A percentile compares a stretch with the other conserved stretches of the same genome.
Evolutionary conservation across 30 jellyfish, hydroid and myxozoan species (phyloP).

Genomic region (Sanderia malayensis): DNA sequence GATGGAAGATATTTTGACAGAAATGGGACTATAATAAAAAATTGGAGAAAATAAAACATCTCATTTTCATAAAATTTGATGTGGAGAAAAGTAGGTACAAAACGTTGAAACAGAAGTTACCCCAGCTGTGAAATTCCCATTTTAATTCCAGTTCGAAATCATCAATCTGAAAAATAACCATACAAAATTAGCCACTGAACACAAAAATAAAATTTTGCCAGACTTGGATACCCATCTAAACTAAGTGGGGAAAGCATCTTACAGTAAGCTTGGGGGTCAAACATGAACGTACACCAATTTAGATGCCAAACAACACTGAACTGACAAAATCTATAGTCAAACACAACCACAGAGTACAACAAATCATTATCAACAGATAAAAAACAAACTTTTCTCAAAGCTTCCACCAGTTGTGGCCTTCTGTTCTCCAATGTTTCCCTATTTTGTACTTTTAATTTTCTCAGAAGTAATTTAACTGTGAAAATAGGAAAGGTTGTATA

Average conservation of each 20-base stretch:
- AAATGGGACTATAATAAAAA: slow-evolving; percentile 72
- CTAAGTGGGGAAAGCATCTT: background rate
- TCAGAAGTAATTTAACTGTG: slow-evolving; percentile 74
- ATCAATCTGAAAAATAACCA: slow-evolving; percentile 7
- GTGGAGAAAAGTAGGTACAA: background rate
- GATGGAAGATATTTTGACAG: slow-evolving; percentile 93
- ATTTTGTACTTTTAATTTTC: slow-evolving; percentile 65
- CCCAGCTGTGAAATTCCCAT: slow-evolving; percentile 99
- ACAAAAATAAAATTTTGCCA: background rate
- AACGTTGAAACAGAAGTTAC: slow-evolving; percentile 33
- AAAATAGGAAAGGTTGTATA: background rate
- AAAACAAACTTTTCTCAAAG: slow-evolving; percentile 62
- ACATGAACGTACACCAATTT: background rate
- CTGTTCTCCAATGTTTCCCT: slow-evolving; percentile 69
- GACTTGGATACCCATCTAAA: too few relatives aligned
- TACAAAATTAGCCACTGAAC: background rate
- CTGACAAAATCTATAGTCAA: background rate
- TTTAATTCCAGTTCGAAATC: slow-evolving; percentile 78
- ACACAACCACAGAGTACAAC: background rate
- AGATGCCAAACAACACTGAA: background rate
- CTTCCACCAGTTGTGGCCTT: slow-evolving; percentile 82
- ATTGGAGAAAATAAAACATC: background rate
- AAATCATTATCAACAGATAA: background rate
- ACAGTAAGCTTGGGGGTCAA: background rate
- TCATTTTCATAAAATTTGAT: background rate